Percentiles rank a stretch among this genome's conserved stretches.
Evolutionary conservation across 2,113 vertebrate genomes (phyloP).

Genomic region (Xenopus tropicalis): UCB_Xtro_10.0 CM004450.2:145746001-145746500

Average conservation of each 20-base stretch:
- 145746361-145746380: conserved; percentile 23
- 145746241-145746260: conserved; percentile 2
- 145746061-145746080: too few species aligned
- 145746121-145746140: conserved; percentile 1
- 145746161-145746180: not conserved
- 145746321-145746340: conserved; percentile 36
- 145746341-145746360: conserved; percentile 13
- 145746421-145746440: conserved; percentile 20
- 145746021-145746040: too few species aligned
- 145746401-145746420: not conserved
- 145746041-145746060: too few species aligned
- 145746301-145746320: conserved; percentile 16
- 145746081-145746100: too few species aligned
- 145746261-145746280: conserved; percentile 14
- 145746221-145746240: not conserved
- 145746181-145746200: not conserved
- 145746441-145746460: conserved; percentile 37
- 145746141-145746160: not conserved
- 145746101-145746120: not conserved
- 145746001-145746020: too few species aligned
- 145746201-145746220: not conserved
- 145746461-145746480: conserved; percentile 30
- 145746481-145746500: conserved; percentile 38
- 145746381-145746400: conserved; percentile 25
- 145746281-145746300: conserved; percentile 9